Evolutionary conservation across 2,888 invertebrate genomes (phyloP).

Genomic region (Orgyia antiqua): DNA sequence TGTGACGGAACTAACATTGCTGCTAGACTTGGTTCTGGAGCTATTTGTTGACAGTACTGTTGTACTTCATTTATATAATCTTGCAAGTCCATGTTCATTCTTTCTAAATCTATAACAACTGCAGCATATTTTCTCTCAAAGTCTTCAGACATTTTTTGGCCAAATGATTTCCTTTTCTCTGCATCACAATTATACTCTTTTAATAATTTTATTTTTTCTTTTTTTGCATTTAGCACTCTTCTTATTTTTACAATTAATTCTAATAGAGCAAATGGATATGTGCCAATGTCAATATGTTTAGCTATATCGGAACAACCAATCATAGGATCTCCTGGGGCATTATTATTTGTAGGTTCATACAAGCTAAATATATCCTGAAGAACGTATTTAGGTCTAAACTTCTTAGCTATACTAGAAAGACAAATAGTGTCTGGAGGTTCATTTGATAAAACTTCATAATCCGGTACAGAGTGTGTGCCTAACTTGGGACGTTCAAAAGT

Average conservation of each 20-base stretch:
- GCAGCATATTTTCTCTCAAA: slow-evolving; percentile 95
- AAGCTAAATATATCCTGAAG: slow-evolving; percentile 75
- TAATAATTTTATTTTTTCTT: slow-evolving; percentile 86
- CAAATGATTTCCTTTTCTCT: slow-evolving; percentile 90
- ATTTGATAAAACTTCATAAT: slow-evolving; percentile 96
- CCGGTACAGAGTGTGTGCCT: slow-evolving; percentile 97
- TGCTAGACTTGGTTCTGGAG: slow-evolving; percentile 90
- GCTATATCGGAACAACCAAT: slow-evolving; percentile 74
- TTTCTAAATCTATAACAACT: slow-evolving; percentile 92
- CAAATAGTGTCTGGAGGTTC: slow-evolving; percentile 95
- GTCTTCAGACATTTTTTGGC: slow-evolving; percentile 87
- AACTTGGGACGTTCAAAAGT: slow-evolving; percentile 95
- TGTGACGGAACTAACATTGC: slow-evolving; percentile 94
- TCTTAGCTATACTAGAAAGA: slow-evolving; percentile 88
- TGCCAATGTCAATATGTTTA: slow-evolving; percentile 80
- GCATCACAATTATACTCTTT: slow-evolving; percentile 94
- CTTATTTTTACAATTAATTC: slow-evolving; percentile 92
- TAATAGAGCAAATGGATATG: slow-evolving; percentile 90
- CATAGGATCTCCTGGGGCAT: slow-evolving; percentile 83
- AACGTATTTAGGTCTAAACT: slow-evolving; percentile 84
- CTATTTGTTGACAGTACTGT: slow-evolving; percentile 89
- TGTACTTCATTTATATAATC: slow-evolving; percentile 92
- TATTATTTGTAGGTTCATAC: slow-evolving; percentile 56
- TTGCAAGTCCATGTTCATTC: slow-evolving; percentile 92
- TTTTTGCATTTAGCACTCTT: slow-evolving; percentile 90